These are phyloP conservation scores for Apis florea DNA, from an alignment of 1,140 invertebrate species.

Conservation along the genomic window DNA sequence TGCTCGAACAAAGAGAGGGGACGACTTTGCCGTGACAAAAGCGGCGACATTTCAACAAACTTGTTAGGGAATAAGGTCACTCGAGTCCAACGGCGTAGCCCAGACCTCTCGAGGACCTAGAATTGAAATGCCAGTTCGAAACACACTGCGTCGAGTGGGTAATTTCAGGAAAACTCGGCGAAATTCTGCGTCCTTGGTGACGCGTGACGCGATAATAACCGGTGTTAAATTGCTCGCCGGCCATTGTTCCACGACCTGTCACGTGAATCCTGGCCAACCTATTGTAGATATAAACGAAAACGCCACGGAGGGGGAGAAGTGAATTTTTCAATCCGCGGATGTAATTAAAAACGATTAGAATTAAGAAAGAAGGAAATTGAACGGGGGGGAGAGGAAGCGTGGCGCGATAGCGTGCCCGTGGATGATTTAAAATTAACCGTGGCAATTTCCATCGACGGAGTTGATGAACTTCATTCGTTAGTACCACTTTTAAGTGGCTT, in stretches of 20 bases:
- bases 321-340: background rate
- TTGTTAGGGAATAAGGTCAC: slow-evolving; percentile 52
- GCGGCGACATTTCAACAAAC: slow-evolving; percentile 41
- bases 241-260: background rate
- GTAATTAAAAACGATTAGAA: background rate
- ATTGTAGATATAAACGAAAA: background rate
- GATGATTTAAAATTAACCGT: slow-evolving; percentile 21
- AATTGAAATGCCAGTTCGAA: slow-evolving; percentile 34
- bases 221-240: slow-evolving; percentile 14
- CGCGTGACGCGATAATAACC: background rate
- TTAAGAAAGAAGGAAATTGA: background rate
- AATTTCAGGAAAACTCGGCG: slow-evolving; percentile 17
- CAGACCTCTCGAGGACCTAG: background rate
- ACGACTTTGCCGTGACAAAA: background rate
- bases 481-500: slow-evolving; percentile 4
- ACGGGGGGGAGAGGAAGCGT: background rate
- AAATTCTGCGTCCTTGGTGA: slow-evolving; percentile 27
- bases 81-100: background rate
- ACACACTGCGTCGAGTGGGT: slow-evolving; percentile 12
- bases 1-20: background rate
- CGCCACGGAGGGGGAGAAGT: too few relatives aligned
- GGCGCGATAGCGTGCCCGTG: background rate
- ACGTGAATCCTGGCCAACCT: too few relatives aligned
- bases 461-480: background rate
- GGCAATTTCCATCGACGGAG: background rate